Base-by-base conservation (phyloP, 2,888 invertebrate genomes). In the Neocrepidodera transversa region DNA sequence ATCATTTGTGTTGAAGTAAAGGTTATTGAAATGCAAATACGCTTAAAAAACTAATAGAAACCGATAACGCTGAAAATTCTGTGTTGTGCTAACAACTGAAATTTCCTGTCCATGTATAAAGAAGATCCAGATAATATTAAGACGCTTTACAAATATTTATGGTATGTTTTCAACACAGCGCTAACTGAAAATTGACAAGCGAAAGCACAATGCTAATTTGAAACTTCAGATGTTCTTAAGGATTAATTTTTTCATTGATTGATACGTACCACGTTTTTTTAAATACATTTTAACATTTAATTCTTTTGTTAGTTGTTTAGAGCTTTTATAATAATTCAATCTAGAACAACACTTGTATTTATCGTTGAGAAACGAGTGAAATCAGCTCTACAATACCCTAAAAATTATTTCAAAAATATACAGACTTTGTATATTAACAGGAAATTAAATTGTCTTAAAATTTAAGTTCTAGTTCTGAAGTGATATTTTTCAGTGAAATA, bases 81-180 rank as follows among this genome's bases (percentile, higher is more conserved):
- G 23, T 23, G 23, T 23, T 23, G 23, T 23, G 3, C 23, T 30
- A 7, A n/a, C 30, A 7, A 30, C n/a, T 10, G 40, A 17, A 11
- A 13, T 47, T 47, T 17, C 17, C 23, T n/a, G 14, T 23, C 11
- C 13, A 48, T n/a, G 13, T 13, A 35, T 10, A 13, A 36, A 1
- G 26, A 1, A 36, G 16, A 4, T 8, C n/a, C 2, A 16, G 30
- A 47, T 4, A 38, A 50, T 50, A 23, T 50, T 50, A 38, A 20
- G 13, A 38, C 17, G n/a, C 16, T 50, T 50, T 36, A 50, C 50
- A 50, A 36, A 50, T 26, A 50, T 36, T 50, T 50, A 50, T 50
- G 50, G 50, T 14, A 13, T 23, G 11, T 32, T 50, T 23, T 50
- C 38, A 50, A 35, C 48, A 49, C 48, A 13, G 14, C 11, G 14